Conservation (phyloP, 2,888 invertebrate genomes). For the Eremobia ochroleuca region DNA sequence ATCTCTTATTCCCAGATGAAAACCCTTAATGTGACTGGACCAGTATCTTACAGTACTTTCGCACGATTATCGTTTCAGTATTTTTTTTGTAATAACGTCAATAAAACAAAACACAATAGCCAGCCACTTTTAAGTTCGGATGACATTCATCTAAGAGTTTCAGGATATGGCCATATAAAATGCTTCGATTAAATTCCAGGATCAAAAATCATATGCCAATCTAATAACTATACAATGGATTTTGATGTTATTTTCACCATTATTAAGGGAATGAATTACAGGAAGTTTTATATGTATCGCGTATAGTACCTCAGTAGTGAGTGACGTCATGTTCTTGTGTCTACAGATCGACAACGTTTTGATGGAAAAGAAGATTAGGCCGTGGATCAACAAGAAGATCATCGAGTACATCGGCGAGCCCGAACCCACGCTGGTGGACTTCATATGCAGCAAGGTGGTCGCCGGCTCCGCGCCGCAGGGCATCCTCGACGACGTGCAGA, state of each 20-base stretch:
- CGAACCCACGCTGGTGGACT: constrained; percentile 99
- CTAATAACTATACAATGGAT: neutral
- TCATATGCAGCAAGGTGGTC: constrained; percentile 99
- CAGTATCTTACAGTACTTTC: too few relatives aligned
- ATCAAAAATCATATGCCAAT: neutral
- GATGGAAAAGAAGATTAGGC: constrained; percentile 99
- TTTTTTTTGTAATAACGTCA: too few relatives aligned
- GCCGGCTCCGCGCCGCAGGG: constrained; percentile 98
- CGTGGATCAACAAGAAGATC: constrained; percentile 99
- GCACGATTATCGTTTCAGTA: too few relatives aligned
- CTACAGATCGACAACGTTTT: constrained; percentile 92
- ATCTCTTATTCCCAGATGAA: too few relatives aligned
- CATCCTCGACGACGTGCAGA: constrained; percentile 99
- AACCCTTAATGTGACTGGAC: too few relatives aligned
- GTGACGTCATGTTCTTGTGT: neutral
- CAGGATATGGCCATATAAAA: too few relatives aligned
- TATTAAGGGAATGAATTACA: too few relatives aligned
- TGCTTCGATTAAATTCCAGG: too few relatives aligned
- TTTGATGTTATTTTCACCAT: neutral
- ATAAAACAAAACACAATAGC: too few relatives aligned
- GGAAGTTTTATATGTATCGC: neutral
- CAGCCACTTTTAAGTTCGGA: too few relatives aligned
- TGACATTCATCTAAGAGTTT: too few relatives aligned
- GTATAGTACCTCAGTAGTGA: neutral
- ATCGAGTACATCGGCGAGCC: constrained; percentile 99